Evolutionary conservation across 2,113 vertebrate genomes (phyloP), one percentile per base, ranked within the genome.

Genomic region (Caranx ignobilis): DNA sequence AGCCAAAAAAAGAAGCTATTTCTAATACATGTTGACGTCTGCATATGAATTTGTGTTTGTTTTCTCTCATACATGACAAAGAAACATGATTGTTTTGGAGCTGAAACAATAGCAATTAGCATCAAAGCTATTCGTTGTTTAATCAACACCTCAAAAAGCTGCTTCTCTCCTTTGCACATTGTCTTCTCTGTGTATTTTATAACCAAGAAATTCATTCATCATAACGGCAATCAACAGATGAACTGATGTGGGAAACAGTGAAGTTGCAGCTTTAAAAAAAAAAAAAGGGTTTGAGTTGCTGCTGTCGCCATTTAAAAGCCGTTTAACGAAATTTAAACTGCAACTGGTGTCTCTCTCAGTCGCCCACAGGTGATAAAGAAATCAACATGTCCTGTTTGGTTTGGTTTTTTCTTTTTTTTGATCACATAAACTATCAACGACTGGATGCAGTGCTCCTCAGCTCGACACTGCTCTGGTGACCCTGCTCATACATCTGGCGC

Each of bases 401-500:
- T 26, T 26, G 26, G 26, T 26, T 26, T 1, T 26, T 26, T n/a
- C n/a, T n/a, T 26, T 26, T 26, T 26, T 26, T 26, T 54, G 47
- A 71, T 75, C 21, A 81, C n/a, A 64, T 34, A 48, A 70, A 77
- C 63, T 54, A 75, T 18, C 52, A 81, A 21, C 12, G 5, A 55
- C 47, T 56, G 45, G 16, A 74, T 45, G 61, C 63, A 56, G 45
- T 52, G 57, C 63, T 48, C 6, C 19, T 26, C 15, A 65, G n/a
- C 48, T 52, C 47, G 8, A 52, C 39, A 72, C 0, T 35, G 64
- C 19, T 71, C 34, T 61, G 2, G 3, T 83, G 84, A 88, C 82
- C 83, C 86, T 72, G 34, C 54, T 5, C 63, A 63, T 66, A 72
- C 77, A 85, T 83, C 70, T 91, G 89, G 92, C 92, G 91, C 93